Evolutionary conservation across 2,113 vertebrate genomes (phyloP).

Genomic region (Chrysemys picta): DNA sequence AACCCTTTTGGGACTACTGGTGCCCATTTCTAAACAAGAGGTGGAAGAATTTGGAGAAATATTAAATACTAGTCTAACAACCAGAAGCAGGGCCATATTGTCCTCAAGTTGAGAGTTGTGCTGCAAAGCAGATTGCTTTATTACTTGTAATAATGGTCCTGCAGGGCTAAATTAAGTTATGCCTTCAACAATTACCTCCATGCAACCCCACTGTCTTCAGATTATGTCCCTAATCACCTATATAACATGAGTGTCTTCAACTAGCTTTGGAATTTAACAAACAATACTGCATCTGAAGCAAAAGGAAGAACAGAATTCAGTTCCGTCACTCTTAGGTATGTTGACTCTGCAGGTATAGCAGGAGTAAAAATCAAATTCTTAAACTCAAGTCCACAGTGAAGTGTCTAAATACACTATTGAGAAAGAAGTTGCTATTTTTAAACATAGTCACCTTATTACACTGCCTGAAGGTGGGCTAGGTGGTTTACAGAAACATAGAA

Average conservation of each 20-base stretch:
- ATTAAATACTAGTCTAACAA: not conserved
- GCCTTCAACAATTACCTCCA: not conserved
- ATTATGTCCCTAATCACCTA: not conserved
- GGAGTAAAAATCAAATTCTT: not conserved
- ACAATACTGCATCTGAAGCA: not conserved
- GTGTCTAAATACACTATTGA: not conserved
- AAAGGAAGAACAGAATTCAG: not conserved
- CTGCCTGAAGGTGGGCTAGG: not conserved
- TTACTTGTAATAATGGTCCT: not conserved
- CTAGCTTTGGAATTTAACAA: not conserved
- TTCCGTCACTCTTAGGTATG: not conserved
- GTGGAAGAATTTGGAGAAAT: not conserved
- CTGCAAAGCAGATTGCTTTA: not conserved
- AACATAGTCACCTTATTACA: not conserved
- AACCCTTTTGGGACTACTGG: not conserved
- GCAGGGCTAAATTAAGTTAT: not conserved
- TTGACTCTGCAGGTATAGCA: not conserved
- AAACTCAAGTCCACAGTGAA: not conserved
- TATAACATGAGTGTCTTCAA: not conserved
- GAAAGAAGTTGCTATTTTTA: not conserved
- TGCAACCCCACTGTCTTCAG: not conserved
- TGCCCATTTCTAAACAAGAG: not conserved
- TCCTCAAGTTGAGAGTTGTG: not conserved
- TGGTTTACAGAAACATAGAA: not conserved
- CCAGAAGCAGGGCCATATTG: not conserved